Conservation (phyloP, 2,113 vertebrate species). For the Pelecanoides urinatrix region DNA sequence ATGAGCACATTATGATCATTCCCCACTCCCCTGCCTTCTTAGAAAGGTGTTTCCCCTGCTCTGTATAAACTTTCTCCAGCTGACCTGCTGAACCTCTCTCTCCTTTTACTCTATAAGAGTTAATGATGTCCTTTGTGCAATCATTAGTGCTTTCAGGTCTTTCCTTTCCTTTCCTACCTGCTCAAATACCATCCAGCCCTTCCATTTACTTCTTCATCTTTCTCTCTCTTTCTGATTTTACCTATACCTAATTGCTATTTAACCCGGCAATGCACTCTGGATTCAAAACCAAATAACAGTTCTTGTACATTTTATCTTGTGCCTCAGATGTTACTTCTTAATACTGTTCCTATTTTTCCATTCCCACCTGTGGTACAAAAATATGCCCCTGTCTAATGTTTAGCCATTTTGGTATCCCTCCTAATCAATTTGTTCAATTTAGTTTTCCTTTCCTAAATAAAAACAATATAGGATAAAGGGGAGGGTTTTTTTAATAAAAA, state of each 20-base stretch:
- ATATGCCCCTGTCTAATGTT: neutral
- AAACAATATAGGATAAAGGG: neutral
- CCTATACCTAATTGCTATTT: neutral
- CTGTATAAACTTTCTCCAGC: neutral
- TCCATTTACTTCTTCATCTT: neutral
- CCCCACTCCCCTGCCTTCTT: neutral
- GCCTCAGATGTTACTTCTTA: neutral
- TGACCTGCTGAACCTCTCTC: neutral
- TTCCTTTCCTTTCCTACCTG: neutral
- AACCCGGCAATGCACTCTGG: rapidly evolving
- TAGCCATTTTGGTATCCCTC: neutral
- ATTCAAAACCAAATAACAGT: neutral
- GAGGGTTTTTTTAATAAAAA: neutral
- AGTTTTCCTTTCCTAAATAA: neutral
- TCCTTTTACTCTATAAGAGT: neutral
- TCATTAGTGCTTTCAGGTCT: neutral
- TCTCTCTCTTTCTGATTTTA: neutral
- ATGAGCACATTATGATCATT: neutral
- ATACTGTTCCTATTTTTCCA: rapidly evolving
- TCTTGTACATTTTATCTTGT: neutral
- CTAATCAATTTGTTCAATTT: neutral
- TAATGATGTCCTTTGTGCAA: neutral
- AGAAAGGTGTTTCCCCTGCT: neutral
- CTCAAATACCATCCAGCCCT: neutral
- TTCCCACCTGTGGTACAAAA: neutral